Base-by-base conservation (phyloP, 2,888 invertebrate genomes). In the Megastigmus dorsalis region DNA sequence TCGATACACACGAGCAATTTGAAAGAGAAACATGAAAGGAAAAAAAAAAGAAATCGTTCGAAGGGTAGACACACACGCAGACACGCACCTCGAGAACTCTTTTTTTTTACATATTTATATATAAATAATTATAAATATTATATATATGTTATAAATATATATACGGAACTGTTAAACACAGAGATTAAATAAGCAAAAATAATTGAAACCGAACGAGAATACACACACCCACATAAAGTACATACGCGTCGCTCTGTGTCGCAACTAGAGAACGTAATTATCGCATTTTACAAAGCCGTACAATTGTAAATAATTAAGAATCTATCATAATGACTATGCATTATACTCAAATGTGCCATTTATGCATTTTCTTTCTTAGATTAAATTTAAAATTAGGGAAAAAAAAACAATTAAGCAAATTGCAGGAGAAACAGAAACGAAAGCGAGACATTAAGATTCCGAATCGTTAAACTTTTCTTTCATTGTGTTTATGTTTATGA, bases 131-230 rank as follows among this genome's bases (percentile, higher is more conserved):
- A 73, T 74, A 75, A 65, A 76, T 77, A 78, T n/a, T 79, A 79
- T 78, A 79, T 79, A 77, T 70, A 72, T 66, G 26, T 72, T 75
- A 54, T 66, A 73, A 73, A 78, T 76, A 75, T 67, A 76, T 72
- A 70, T 72, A 72, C 71, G 67, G 72, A 78, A 67, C 26, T 75
- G 75, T 76, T 77, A 66, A 57, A 78, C 73, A 67, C 75, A 75
- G 73, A 77, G 18, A 59, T 36, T 33, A 36, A 67, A 71, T 18
- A 18, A 50, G 71, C 65, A 72, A 77, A 70, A 69, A 60, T 73
- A 66, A 66, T 74, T 62, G 68, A 65, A 50, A 59, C 4, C 26
- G 13, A 67, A 48, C 18, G 20, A 57, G 4, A 30, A 54, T 54
- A n/a, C n/a, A n/a, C n/a, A n/a, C n/a, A n/a, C n/a, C n/a, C n/a